phyloP scores from a whole-genome alignment of 2,888 invertebrate genomes.

The Blastobasis lacticolella region DNA sequence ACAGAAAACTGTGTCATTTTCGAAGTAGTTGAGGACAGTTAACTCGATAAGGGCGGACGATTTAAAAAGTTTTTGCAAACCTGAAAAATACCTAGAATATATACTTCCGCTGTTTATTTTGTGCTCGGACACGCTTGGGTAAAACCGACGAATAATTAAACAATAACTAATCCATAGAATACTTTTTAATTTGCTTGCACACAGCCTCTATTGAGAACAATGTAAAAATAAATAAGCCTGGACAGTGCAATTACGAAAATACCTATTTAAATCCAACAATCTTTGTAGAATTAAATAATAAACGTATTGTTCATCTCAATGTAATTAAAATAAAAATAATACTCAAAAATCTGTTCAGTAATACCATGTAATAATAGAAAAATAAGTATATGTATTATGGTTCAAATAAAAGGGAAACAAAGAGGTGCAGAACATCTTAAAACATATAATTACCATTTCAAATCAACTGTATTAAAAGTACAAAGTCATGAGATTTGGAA shows the following conservation, averaged over 20 bases:
- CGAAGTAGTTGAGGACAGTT: no score
- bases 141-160: conserved; percentile 15
- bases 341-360: conserved; percentile 22
- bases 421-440: conserved; percentile 37
- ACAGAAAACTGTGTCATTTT: no score
- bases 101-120: no score
- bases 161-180: conserved; percentile 47
- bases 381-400: conserved; percentile 13
- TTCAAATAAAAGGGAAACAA: conserved; percentile 29
- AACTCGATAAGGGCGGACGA: no score
- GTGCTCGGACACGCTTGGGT: no score
- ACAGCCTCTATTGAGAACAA: conserved; percentile 69
- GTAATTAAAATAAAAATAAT: conserved; percentile 23
- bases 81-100: no score
- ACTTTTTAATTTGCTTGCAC: conserved; percentile 71
- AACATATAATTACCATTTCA: conserved; percentile 38
- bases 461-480: conserved; percentile 46
- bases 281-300: neutral
- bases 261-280: no score
- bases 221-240: conserved; percentile 31
- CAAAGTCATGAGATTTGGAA: conserved; percentile 50
- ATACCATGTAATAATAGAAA: conserved; percentile 17
- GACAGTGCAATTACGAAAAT: conserved; percentile 11
- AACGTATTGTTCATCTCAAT: conserved; percentile 16
- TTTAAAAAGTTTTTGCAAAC: no score